Percentiles rank a stretch among this genome's conserved stretches.
Conservation (phyloP, 2,888 invertebrate genomes). For the Nebria salina region DNA sequence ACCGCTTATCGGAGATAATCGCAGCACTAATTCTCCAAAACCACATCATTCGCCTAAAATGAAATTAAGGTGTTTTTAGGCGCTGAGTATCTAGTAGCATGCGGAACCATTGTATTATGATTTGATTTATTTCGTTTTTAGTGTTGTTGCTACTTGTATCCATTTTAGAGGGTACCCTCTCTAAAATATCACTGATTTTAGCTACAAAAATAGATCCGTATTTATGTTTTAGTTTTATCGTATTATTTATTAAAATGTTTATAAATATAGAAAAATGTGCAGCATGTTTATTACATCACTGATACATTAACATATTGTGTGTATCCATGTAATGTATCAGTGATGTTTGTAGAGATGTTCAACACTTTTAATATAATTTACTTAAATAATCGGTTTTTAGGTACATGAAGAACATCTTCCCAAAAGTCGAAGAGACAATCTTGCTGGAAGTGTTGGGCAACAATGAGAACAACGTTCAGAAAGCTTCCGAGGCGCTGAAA, state of each 20-base stretch:
- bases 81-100: slow-evolving; percentile 47
- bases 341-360: background rate
- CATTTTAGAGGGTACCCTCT: no score
- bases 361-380: background rate
- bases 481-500: slow-evolving; percentile 82
- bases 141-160: background rate
- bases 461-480: slow-evolving; percentile 91
- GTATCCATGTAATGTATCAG: no score
- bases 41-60: slow-evolving; percentile 90
- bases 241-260: no score
- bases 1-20: slow-evolving; percentile 67
- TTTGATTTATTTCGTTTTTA: slow-evolving; percentile 11
- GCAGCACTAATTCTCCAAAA: slow-evolving; percentile 65
- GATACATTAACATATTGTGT: no score
- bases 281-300: no score
- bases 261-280: no score
- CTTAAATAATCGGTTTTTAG: slow-evolving; percentile 64
- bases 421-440: slow-evolving; percentile 88
- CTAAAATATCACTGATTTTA: no score
- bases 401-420: slow-evolving; percentile 91
- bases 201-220: no score
- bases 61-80: slow-evolving; percentile 80
- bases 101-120: slow-evolving; percentile 34
- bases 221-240: no score
- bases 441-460: slow-evolving; percentile 84